Conservation (phyloP, 2,888 invertebrate species). For the Brachylomia viminalis region DNA sequence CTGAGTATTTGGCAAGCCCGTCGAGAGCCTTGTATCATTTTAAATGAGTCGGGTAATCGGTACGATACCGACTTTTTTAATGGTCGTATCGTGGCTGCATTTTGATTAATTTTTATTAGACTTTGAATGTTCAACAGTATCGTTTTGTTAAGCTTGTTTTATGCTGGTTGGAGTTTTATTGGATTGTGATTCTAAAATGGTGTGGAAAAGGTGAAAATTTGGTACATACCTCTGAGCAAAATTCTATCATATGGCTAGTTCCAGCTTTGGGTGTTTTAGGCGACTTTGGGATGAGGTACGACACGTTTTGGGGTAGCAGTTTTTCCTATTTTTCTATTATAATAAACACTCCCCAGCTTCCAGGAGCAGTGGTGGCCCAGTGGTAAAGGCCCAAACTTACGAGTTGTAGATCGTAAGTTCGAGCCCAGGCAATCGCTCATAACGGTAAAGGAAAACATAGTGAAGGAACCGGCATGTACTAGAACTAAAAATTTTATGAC, state of each 20-base stretch:
- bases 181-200: conserved; percentile 11
- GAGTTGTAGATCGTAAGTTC: too few relatives aligned
- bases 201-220: not conserved
- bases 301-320: not conserved
- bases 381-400: too few relatives aligned
- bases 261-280: not conserved
- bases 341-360: not conserved
- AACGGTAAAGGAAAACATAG: too few relatives aligned
- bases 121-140: conserved; percentile 55
- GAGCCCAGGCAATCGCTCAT: too few relatives aligned
- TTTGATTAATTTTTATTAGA: conserved; percentile 68
- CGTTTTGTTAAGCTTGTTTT: conserved; percentile 52
- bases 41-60: conserved; percentile 87
- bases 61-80: conserved; percentile 76
- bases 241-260: not conserved
- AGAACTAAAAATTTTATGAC: too few relatives aligned
- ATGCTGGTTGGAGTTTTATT: conserved; percentile 33
- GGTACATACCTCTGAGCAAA: too few relatives aligned
- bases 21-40: conserved; percentile 86
- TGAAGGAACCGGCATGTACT: too few relatives aligned
- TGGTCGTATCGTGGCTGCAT: conserved; percentile 42
- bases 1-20: conserved; percentile 85
- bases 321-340: not conserved
- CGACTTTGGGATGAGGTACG: not conserved
- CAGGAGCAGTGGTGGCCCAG: too few relatives aligned